Conservation (phyloP, 2,113 vertebrate species). For the Plecotus auritus region DNA sequence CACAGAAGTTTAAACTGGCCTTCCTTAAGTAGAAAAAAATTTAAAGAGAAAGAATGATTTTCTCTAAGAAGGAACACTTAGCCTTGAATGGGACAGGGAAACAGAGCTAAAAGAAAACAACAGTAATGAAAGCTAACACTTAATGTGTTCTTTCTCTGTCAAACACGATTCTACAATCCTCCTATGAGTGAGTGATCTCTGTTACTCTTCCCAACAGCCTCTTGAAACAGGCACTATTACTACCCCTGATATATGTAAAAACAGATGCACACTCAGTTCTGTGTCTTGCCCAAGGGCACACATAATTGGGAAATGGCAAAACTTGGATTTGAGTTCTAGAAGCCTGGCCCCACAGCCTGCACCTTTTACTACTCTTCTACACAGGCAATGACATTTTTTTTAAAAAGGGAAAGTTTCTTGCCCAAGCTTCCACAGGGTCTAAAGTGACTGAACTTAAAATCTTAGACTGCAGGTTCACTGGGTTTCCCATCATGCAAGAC, state of each 20-base stretch:
- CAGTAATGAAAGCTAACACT: background rate
- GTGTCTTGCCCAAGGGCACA: background rate
- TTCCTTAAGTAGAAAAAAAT: background rate
- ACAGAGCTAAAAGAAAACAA: background rate
- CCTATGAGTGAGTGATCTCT: background rate
- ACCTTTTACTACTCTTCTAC: background rate
- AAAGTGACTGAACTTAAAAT: background rate
- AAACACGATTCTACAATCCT: background rate
- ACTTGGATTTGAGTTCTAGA: background rate
- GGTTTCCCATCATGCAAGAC: background rate
- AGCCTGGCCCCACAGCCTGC: background rate
- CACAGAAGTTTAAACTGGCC: background rate
- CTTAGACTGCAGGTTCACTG: background rate
- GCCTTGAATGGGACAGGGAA: background rate
- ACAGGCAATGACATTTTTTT: background rate
- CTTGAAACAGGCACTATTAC: no score
- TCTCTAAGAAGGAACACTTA: background rate
- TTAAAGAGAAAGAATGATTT: background rate
- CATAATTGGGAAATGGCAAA: background rate
- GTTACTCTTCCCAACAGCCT: background rate
- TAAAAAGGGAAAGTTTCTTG: background rate
- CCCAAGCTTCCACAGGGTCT: background rate
- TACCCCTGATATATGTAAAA: background rate
- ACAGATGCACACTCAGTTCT: rapidly evolving
- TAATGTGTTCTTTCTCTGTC: background rate